phyloP scores from a whole-genome alignment of 2,113 vertebrate species.

The Cyanoliseus patagonus region DNA sequence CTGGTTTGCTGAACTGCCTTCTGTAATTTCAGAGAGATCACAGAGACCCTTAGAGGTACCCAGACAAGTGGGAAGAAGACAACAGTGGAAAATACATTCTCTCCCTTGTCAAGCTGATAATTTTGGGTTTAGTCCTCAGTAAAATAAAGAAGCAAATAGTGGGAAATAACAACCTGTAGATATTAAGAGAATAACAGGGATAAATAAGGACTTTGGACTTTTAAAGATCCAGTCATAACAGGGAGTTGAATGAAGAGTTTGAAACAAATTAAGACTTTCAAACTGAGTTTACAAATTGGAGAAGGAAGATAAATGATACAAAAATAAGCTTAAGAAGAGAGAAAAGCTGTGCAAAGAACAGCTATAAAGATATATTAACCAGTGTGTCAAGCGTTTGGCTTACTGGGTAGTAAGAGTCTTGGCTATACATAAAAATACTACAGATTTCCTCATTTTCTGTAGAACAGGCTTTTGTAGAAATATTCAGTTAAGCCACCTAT shows the following conservation, averaged over 20 bases:
- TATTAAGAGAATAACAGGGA: not conserved
- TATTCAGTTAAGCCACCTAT: constrained; percentile 16
- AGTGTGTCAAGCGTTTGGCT: not conserved
- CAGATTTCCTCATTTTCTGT: not conserved
- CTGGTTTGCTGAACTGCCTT: not conserved
- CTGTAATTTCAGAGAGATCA: not conserved
- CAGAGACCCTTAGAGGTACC: not conserved
- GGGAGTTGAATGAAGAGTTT: not conserved
- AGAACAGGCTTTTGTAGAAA: not conserved
- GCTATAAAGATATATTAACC: not conserved
- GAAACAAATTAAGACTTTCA: not conserved
- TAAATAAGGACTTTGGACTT: not conserved
- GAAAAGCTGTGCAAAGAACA: not conserved
- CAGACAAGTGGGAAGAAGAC: not conserved
- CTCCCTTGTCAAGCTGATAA: not conserved
- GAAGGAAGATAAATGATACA: not conserved
- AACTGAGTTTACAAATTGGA: not conserved
- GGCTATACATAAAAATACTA: not conserved
- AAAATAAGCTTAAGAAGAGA: not conserved
- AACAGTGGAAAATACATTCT: not conserved
- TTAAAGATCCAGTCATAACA: not conserved
- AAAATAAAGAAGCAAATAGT: not conserved
- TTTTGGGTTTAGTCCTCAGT: not conserved
- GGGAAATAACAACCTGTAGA: not conserved
- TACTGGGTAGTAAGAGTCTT: not conserved